Evolutionary conservation across 2,888 invertebrate genomes (phyloP), one percentile per base, ranked within the genome.

Genomic region (Masnerella sp.): DNA sequence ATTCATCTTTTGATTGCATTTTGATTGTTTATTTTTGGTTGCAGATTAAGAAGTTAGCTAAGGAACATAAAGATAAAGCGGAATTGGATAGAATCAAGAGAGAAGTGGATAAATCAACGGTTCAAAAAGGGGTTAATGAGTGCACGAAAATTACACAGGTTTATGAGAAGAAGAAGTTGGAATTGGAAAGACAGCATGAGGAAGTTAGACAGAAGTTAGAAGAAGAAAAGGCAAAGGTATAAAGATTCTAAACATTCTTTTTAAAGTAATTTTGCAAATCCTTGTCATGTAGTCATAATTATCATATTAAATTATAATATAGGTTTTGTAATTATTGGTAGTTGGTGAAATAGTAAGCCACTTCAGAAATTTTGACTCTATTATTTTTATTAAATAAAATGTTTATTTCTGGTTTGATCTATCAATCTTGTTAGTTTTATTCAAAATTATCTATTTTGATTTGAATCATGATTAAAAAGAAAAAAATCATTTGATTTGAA

Each of bases 121-220:
- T 98, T 76, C 95, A 95, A 81, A 93, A 95, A 74, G 97, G 96
- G 36, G 97, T 97, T 49, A 93, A 93, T 73, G 97, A 97, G 88
- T 92, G 97, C 68, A 94, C 94, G 76, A 92, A 94, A 64, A 89
- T 96, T 81, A 93, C 93, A 78, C 91, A 93, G 84, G 90, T 93
- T 75, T 95, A 93, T 85, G 94, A 95, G 79, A 91, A 91, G 81
- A 92, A 93, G 67, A 91, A 92, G 78, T 92, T 93, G 80, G 93
- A 94, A 76, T 88, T 96, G 30, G 93, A 93, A 84, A 91, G 92
- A 71, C 91, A 93, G 77, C 96, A 96, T 88, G 95, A 95, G 82
- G 90, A 91, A 9, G 92, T 96, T 75, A 91, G 91, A 79, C 91
- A 91, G 77, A 90, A 90, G 71, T 88, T 94, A 77, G 90, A 92